Evolutionary conservation across 2,113 vertebrate genomes (phyloP).

Genomic region (Labrus mixtus): DNA sequence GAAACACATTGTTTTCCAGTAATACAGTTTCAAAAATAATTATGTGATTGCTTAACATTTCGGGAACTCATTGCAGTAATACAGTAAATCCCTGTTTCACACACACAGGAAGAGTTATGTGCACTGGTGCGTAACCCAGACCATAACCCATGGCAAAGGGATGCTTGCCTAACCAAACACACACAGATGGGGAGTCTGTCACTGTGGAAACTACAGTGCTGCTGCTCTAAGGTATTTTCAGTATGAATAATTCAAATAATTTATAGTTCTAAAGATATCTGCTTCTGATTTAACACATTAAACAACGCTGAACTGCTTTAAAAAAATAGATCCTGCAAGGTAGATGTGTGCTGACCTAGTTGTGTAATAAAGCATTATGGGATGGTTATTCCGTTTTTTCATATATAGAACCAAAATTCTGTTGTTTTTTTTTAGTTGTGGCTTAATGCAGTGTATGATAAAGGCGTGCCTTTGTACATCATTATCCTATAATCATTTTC

Average conservation of each 20-base stretch:
- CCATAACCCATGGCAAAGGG: background rate
- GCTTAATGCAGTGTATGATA: background rate
- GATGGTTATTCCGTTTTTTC: constrained; percentile 14
- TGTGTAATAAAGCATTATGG: constrained; percentile 42
- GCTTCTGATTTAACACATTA: background rate
- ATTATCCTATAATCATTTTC: too few relatives aligned
- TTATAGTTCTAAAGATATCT: constrained; percentile 31
- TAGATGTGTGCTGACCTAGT: constrained; percentile 43
- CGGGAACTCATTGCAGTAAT: constrained; percentile 13
- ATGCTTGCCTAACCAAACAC: background rate
- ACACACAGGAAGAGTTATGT: constrained; percentile 3
- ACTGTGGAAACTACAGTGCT: constrained; percentile 47
- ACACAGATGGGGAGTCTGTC: background rate
- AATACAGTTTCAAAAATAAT: background rate
- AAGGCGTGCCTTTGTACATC: background rate
- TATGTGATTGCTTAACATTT: background rate
- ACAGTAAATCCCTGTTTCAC: constrained; percentile 8
- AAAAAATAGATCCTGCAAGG: constrained; percentile 23
- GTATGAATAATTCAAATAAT: constrained; percentile 47
- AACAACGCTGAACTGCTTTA: background rate
- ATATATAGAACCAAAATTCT: background rate
- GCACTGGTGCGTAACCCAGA: constrained; percentile 7
- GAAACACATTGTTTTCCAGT: background rate
- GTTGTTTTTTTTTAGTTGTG: background rate
- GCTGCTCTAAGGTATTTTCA: constrained; percentile 36